These are phyloP conservation scores for Augochlorella aurata DNA, from an alignment of 2,888 invertebrate species.

Conservation along the genomic window DNA sequence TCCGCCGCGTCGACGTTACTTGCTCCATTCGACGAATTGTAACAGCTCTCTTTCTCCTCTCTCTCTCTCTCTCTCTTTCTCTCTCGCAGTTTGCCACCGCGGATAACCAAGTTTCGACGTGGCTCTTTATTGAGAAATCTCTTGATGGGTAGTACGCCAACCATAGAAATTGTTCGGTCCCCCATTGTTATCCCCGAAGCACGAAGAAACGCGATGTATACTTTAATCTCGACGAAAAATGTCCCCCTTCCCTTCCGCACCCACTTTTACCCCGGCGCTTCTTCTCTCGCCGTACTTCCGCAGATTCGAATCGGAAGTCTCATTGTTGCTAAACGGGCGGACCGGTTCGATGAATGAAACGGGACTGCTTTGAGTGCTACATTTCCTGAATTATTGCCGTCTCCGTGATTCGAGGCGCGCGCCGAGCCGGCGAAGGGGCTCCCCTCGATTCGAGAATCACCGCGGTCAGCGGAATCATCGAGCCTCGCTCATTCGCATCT, in stretches of 20 bases:
- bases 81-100: not conserved
- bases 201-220: constrained; percentile 26
- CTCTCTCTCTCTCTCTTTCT: no score
- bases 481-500: not conserved
- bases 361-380: not conserved
- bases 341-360: constrained; percentile 4
- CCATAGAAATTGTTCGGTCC: constrained; percentile 29
- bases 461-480: not conserved
- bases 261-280: not conserved
- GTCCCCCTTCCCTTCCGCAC: not conserved
- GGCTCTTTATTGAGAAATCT: constrained; percentile 28
- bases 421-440: not conserved
- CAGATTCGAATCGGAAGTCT: constrained; percentile 27
- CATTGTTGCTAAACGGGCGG: constrained; percentile 29
- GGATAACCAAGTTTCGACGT: constrained; percentile 31
- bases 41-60: not conserved
- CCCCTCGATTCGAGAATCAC: not conserved
- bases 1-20: not conserved
- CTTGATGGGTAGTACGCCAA: constrained; percentile 15
- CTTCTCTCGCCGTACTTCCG: not conserved
- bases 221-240: constrained; percentile 44
- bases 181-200: constrained; percentile 33
- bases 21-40: not conserved
- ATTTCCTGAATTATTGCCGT: constrained; percentile 9
- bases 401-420: constrained; percentile 7